Percentiles rank a stretch among this genome's conserved stretches.
phyloP scores from a whole-genome alignment of 2,113 vertebrate genomes.

The Tragulus kanchil region DNA sequence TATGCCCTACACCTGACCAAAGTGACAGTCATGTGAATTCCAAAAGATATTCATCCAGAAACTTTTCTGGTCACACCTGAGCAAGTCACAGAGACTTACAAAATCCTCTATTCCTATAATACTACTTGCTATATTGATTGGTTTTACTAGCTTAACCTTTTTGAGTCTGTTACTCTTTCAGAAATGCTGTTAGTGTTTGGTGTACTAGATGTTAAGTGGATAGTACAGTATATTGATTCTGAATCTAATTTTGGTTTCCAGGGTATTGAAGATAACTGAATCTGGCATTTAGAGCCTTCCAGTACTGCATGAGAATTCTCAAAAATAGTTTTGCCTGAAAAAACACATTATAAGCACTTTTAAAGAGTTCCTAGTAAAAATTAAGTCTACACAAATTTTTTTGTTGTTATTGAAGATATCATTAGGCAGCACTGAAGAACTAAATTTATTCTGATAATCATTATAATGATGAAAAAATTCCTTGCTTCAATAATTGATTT shows the following conservation, averaged over 20 bases:
- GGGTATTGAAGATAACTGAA: conserved; percentile 61
- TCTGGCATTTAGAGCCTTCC: conserved; percentile 65
- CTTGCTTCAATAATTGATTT: conserved; percentile 93
- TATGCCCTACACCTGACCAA: neutral
- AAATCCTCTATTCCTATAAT: neutral
- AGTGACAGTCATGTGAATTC: neutral
- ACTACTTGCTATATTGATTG: conserved; percentile 56
- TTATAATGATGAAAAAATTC: conserved; percentile 91
- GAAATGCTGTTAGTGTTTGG: conserved; percentile 72
- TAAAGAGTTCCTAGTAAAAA: conserved; percentile 84
- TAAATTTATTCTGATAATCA: conserved; percentile 92
- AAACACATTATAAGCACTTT: conserved; percentile 78
- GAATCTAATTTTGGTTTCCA: conserved; percentile 76
- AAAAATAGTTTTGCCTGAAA: conserved; percentile 70
- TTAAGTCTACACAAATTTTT: conserved; percentile 80
- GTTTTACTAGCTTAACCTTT: conserved; percentile 72
- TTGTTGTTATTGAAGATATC: conserved; percentile 87
- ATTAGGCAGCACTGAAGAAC: conserved; percentile 89
- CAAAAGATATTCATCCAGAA: neutral
- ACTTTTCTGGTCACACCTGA: neutral
- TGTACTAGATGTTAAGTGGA: conserved; percentile 74
- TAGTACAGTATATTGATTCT: conserved; percentile 47
- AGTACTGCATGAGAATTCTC: conserved; percentile 47
- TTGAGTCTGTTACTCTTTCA: conserved; percentile 73
- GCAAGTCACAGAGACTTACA: neutral